Conservation (phyloP, 2,113 vertebrate genomes). For the Bos javanicus region DNA sequence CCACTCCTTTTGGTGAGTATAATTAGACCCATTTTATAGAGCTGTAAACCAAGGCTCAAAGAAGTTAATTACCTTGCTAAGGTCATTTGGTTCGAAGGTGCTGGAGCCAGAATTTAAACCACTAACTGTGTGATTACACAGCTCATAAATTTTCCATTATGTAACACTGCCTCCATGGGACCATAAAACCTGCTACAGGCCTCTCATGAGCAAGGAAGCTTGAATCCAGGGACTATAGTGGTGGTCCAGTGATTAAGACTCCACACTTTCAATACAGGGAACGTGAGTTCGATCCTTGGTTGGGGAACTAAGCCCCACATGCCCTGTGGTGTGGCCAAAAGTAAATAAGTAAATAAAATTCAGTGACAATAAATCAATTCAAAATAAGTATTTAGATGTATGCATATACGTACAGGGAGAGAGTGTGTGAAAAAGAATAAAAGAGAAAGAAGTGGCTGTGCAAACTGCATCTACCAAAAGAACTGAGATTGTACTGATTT, state of each 20-base stretch:
- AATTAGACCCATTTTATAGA: conserved; percentile 42
- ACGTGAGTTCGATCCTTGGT: not conserved
- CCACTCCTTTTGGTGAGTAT: not conserved
- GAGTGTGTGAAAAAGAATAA: not conserved
- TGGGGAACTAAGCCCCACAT: not conserved
- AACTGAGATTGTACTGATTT: not conserved
- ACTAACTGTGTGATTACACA: not conserved
- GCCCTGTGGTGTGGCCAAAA: not conserved
- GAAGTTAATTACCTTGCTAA: not conserved
- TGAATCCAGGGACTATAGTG: not conserved
- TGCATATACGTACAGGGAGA: accelerated
- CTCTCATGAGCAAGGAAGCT: not conserved
- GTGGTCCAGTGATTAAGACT: not conserved
- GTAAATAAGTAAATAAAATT: not conserved
- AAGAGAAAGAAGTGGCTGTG: not conserved
- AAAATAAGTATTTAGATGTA: not conserved
- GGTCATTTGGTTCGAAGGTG: not conserved
- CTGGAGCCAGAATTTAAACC: not conserved
- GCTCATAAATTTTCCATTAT: conserved; percentile 22
- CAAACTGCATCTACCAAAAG: not conserved
- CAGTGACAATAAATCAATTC: not conserved
- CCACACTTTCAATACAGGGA: not conserved
- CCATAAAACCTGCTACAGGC: not conserved
- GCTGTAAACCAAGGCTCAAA: conserved; percentile 24
- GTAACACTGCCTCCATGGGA: not conserved